phyloP scores from a whole-genome alignment of 92 coral and sea anemone species.

The Heliopora coerulea region DNA sequence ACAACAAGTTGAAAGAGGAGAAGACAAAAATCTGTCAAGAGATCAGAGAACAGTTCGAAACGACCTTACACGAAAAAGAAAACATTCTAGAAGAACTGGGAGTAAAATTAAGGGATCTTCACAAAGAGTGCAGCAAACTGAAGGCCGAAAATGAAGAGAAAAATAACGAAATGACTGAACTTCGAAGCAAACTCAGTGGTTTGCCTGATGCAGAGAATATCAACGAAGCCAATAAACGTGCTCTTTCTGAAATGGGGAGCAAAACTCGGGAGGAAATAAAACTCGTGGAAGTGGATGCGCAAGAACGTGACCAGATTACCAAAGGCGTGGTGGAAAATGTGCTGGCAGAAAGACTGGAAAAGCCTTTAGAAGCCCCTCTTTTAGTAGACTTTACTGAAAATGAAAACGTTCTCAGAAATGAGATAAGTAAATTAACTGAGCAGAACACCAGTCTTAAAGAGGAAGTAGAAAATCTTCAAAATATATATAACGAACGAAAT shows the following conservation, averaged over 20 bases:
- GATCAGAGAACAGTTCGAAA: conserved; percentile 61
- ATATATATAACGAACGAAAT: conserved; percentile 11
- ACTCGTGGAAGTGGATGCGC: conserved; percentile 38
- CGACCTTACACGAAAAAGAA: conserved; percentile 54
- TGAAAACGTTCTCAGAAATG: not conserved
- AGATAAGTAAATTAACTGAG: not conserved
- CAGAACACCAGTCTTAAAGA: not conserved
- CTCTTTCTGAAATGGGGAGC: conserved; percentile 41
- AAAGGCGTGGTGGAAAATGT: conserved; percentile 5
- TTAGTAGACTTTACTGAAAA: not conserved
- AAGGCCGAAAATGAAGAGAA: conserved; percentile 36
- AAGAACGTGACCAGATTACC: not conserved
- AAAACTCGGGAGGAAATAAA: conserved; percentile 49
- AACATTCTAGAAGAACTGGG: conserved; percentile 48
- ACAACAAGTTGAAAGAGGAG: conserved; percentile 45
- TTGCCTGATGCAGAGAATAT: conserved; percentile 53
- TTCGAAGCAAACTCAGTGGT: conserved; percentile 61
- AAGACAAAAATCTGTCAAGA: conserved; percentile 38
- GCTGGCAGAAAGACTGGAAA: not conserved
- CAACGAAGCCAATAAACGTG: conserved; percentile 49
- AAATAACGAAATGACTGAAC: conserved; percentile 53
- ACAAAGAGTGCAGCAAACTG: conserved; percentile 50
- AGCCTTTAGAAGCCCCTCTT: not conserved
- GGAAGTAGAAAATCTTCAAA: conserved; percentile 16
- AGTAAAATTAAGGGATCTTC: conserved; percentile 45